phyloP scores from a whole-genome alignment of 2,113 vertebrate species.

The Paedocypris sp. region DNA sequence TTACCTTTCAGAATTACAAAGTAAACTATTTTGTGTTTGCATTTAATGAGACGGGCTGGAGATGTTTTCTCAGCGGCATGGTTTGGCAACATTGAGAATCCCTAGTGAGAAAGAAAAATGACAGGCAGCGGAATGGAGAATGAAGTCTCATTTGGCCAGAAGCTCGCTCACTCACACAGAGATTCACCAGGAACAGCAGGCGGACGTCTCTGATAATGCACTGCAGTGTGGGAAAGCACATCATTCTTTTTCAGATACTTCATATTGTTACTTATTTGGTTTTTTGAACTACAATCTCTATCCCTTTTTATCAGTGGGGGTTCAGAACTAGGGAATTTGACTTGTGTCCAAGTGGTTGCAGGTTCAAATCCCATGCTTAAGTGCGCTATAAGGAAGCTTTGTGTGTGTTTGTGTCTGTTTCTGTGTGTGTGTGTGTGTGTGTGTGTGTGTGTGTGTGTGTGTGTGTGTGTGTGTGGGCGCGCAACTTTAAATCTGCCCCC shows the following conservation, averaged over 20 bases:
- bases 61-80: constrained; percentile 21
- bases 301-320: too few relatives aligned
- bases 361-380: too few relatives aligned
- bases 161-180: not conserved
- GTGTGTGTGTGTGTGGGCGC: too few relatives aligned
- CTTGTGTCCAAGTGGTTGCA: too few relatives aligned
- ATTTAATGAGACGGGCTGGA: constrained; percentile 13
- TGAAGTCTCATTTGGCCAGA: constrained; percentile 21
- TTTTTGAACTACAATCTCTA: too few relatives aligned
- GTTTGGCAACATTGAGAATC: constrained; percentile 7
- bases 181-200: not conserved
- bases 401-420: too few relatives aligned
- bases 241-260: constrained; percentile 16
- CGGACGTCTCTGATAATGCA: constrained; percentile 6
- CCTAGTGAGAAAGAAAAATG: constrained; percentile 18
- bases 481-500: too few relatives aligned
- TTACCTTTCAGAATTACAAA: constrained; percentile 21
- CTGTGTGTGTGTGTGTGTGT: too few relatives aligned
- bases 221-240: constrained; percentile 23
- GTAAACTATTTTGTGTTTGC: constrained; percentile 27
- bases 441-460: too few relatives aligned
- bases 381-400: too few relatives aligned
- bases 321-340: too few relatives aligned
- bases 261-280: too few relatives aligned
- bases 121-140: constrained; percentile 6